Evolutionary conservation across 2,113 vertebrate genomes (phyloP).

Genomic region (Pipa parva): DNA sequence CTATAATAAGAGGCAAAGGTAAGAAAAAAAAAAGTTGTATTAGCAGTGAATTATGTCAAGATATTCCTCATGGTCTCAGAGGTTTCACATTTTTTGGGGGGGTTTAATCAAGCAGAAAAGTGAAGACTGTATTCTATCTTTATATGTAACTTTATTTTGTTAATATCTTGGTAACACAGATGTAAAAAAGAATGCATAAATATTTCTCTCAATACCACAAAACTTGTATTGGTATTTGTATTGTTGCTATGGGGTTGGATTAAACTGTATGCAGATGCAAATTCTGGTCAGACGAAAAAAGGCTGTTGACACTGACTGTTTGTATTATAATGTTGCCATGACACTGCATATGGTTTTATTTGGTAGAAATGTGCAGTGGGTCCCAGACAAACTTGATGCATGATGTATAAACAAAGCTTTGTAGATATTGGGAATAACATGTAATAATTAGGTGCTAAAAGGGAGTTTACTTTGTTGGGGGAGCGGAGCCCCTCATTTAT

Average conservation of each 20-base stretch:
- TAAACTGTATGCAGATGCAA: slow-evolving; percentile 61
- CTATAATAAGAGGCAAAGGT: not conserved
- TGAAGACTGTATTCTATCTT: not conserved
- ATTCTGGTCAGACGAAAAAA: slow-evolving; percentile 53
- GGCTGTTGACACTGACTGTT: slow-evolving; percentile 59
- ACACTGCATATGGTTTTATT: slow-evolving; percentile 67
- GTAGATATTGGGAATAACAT: slow-evolving; percentile 44
- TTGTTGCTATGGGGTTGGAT: slow-evolving; percentile 61
- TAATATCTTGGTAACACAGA: slow-evolving; percentile 12
- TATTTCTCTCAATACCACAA: slow-evolving; percentile 18
- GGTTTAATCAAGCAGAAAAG: not conserved
- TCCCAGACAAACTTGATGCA: slow-evolving; percentile 51
- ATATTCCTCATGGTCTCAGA: not conserved
- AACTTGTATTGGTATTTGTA: slow-evolving; percentile 52
- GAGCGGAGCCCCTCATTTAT: not conserved
- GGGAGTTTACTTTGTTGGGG: not conserved
- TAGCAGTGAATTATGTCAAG: not conserved
- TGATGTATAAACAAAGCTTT: slow-evolving; percentile 51
- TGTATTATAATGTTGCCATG: slow-evolving; percentile 67
- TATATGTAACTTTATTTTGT: not conserved
- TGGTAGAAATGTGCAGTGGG: slow-evolving; percentile 55
- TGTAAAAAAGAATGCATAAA: slow-evolving; percentile 16
- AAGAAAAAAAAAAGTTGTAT: not conserved
- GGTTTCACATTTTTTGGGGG: no score
- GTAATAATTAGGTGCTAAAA: not conserved